These are phyloP conservation scores for Pseudopodoces humilis DNA, from an alignment of 2,113 vertebrate genomes.

Conservation along the genomic window DNA sequence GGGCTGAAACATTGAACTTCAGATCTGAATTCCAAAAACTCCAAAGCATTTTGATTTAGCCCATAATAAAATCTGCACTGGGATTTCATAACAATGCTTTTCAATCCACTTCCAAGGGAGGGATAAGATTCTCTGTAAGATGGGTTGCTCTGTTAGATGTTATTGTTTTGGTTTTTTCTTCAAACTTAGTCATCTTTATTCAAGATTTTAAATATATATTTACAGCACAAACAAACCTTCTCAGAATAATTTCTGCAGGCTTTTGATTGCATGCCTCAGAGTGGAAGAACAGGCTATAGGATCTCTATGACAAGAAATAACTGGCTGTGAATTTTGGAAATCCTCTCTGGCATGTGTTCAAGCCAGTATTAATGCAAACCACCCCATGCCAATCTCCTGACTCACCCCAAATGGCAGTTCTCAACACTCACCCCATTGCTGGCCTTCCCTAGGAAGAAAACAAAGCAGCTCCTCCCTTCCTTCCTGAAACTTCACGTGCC, in stretches of 20 bases:
- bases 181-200: neutral
- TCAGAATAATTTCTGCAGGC: neutral
- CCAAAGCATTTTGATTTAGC: constrained; percentile 3
- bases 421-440: neutral
- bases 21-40: constrained; percentile 28
- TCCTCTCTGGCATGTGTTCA: constrained; percentile 43
- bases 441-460: constrained; percentile 9
- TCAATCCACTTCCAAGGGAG: neutral
- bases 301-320: constrained; percentile 35
- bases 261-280: neutral
- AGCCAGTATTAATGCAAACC: neutral
- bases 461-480: constrained; percentile 60
- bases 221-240: neutral
- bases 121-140: neutral
- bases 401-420: constrained; percentile 16
- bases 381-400: constrained; percentile 37
- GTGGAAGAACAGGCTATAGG: constrained; percentile 12
- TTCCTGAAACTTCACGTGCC: neutral
- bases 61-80: neutral
- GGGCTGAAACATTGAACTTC: neutral
- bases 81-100: constrained; percentile 16
- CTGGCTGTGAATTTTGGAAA: constrained; percentile 56
- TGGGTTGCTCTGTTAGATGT: neutral
- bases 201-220: constrained; percentile 7
- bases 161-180: neutral